phyloP scores from a whole-genome alignment of 2,113 vertebrate species.

The Arvicanthis niloticus region DNA sequence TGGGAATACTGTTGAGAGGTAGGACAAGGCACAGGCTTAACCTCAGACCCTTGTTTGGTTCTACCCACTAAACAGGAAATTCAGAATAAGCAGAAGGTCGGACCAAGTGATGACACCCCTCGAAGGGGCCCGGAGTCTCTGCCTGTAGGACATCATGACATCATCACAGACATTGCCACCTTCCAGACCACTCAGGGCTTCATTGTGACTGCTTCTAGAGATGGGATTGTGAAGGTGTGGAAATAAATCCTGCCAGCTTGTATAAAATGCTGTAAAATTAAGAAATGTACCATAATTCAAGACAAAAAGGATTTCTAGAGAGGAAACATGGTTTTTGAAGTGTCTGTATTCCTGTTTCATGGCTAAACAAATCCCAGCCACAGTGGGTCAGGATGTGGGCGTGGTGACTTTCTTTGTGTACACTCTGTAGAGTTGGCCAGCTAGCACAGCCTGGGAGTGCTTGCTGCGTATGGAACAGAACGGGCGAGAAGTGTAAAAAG shows the following conservation, averaged over 20 bases:
- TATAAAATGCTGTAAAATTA: conserved; percentile 79
- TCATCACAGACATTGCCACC: conserved; percentile 97
- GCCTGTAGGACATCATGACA: conserved; percentile 97
- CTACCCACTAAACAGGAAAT: conserved; percentile 91
- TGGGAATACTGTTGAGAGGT: not conserved
- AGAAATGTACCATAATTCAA: conserved; percentile 66
- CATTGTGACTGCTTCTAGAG: conserved; percentile 97
- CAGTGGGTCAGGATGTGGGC: not conserved
- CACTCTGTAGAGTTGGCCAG: conserved; percentile 9
- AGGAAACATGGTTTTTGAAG: conserved; percentile 57
- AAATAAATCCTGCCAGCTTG: conserved; percentile 87
- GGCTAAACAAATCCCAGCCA: not conserved
- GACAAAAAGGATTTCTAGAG: conserved; percentile 73
- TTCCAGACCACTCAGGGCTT: conserved; percentile 99
- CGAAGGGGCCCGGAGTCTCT: conserved; percentile 95
- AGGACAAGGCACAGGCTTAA: not conserved
- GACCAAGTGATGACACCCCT: conserved; percentile 93
- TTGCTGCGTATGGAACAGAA: not conserved
- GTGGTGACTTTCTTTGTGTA: not conserved
- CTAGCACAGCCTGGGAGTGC: not conserved
- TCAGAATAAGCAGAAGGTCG: conserved; percentile 97
- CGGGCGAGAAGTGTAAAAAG: conserved; percentile 30
- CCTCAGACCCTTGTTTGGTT: conserved; percentile 22
- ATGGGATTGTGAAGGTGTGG: conserved; percentile 99
- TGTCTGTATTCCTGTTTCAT: conserved; percentile 3